These are phyloP conservation scores for Steatornis caripensis DNA, from an alignment of 2,113 vertebrate species.

Conservation along the genomic window DNA sequence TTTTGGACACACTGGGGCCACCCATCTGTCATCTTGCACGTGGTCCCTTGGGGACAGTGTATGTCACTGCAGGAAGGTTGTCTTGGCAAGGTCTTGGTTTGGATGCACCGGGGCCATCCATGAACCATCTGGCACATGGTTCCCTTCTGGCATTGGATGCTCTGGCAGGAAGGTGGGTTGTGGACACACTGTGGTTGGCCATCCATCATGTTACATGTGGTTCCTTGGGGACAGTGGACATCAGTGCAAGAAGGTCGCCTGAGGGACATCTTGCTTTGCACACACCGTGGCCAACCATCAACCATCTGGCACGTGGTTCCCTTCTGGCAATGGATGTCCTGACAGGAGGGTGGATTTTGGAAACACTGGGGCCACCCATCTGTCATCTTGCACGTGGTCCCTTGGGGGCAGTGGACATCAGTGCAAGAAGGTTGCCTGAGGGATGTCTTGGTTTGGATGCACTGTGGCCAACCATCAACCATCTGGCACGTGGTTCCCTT, in stretches of 20 bases:
- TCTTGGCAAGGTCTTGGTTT: rapidly evolving
- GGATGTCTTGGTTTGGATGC: not conserved
- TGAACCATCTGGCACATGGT: rapidly evolving
- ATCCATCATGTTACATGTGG: not conserved
- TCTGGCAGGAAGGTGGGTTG: rapidly evolving
- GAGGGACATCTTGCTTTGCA: rapidly evolving
- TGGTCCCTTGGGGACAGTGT: not conserved
- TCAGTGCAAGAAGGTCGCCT: not conserved
- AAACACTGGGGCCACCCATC: not conserved
- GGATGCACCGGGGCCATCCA: rapidly evolving
- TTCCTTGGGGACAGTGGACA: not conserved
- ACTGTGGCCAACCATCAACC: not conserved
- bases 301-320: not conserved
- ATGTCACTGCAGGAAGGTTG: not conserved
- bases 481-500: not conserved
- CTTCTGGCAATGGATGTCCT: not conserved
- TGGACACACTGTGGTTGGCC: not conserved
- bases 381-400: too few species aligned
- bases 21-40: not conserved
- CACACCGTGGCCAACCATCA: not conserved
- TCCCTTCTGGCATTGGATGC: not conserved
- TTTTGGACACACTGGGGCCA: not conserved
- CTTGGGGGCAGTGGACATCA: too few species aligned
- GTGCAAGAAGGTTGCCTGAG: too few species aligned
- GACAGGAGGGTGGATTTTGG: rapidly evolving